Base-by-base conservation (phyloP, 1,140 invertebrate genomes). In the Drosophila chauvacae region DNA sequence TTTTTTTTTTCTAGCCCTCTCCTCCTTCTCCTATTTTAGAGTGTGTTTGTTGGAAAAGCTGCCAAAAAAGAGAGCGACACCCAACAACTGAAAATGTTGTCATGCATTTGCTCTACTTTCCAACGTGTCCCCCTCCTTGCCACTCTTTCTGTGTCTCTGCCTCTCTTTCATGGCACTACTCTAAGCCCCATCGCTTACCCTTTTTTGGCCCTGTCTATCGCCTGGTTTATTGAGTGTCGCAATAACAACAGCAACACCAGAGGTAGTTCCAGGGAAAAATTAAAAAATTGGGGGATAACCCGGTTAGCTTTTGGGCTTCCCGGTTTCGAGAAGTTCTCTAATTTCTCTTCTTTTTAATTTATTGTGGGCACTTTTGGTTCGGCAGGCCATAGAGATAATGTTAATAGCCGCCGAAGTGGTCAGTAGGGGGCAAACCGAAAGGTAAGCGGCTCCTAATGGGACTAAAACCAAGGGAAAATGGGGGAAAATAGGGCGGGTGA, bases 41-140 rank as follows among this genome's bases (percentile, higher is more conserved):
- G 63, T 42, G 28, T 39, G 44, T 72, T 53, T 69, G 50, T 28
- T 71, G 68, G 37, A 72, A 72, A 59, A 58, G 66, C 66, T 70
- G 66, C 66, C 66, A 70, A 71, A 72, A 71, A 72, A 59, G 53
- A 56, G 53, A 56, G 20, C 64, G 51, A 71, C 64, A 71, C 69
- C 69, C 69, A 72, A 73, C 70, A 60, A 72, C 66, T 41, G 55
- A 73, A 73, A 73, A 73, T 73, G 70, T 73, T 73, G 66, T 72
- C 66, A 72, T 72, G 69, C 66, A 72, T 72, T 72, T 72, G 70
- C 70, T 72, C 70, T 35, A 73, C 55, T 60, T 70, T 73, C 14
- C 45, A 39, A 23, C 11, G 20, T 13, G 14, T 10, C 20, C 35
- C 41, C 41, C 7, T 9, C 16, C 2, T 7, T 3, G 14, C 41